A percentile compares a stretch with the other conserved stretches of the same genome.
phyloP scores from a whole-genome alignment of 1,140 invertebrate species.

The Pachypsylla venusta region DNA sequence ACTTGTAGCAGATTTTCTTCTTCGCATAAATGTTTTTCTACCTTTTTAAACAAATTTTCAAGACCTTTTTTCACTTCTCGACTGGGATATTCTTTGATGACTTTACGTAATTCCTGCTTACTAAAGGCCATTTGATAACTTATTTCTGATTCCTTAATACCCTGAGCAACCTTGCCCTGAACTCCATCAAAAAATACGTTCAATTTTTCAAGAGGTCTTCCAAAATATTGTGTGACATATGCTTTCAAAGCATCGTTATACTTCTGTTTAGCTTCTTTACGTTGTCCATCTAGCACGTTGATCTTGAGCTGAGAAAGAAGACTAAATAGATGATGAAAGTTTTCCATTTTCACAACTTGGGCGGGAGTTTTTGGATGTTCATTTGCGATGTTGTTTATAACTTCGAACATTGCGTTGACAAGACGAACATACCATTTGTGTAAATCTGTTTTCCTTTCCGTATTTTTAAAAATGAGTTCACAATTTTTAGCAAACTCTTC shows the following conservation, averaged over 20 bases:
- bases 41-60: slow-evolving; percentile 89
- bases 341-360: slow-evolving; percentile 56
- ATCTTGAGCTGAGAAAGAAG: slow-evolving; percentile 83
- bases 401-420: slow-evolving; percentile 71
- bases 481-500: slow-evolving; percentile 73
- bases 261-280: slow-evolving; percentile 80
- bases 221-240: slow-evolving; percentile 91
- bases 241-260: slow-evolving; percentile 79
- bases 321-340: slow-evolving; percentile 88
- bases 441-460: slow-evolving; percentile 80
- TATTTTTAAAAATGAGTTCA: slow-evolving; percentile 73
- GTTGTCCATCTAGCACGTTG: slow-evolving; percentile 64
- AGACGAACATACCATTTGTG: slow-evolving; percentile 89
- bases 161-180: slow-evolving; percentile 73
- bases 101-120: slow-evolving; percentile 89
- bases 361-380: slow-evolving; percentile 88
- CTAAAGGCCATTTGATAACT: slow-evolving; percentile 95
- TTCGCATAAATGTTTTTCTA: slow-evolving; percentile 92
- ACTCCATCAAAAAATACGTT: slow-evolving; percentile 96
- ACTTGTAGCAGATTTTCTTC: slow-evolving; percentile 91
- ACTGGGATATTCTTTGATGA: slow-evolving; percentile 89
- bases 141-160: slow-evolving; percentile 93
- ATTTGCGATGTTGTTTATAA: slow-evolving; percentile 57
- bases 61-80: slow-evolving; percentile 91
- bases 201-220: slow-evolving; percentile 85